These are phyloP conservation scores for Muntiacus reevesi DNA, from an alignment of 2,113 vertebrate genomes.

Conservation along the genomic window DNA sequence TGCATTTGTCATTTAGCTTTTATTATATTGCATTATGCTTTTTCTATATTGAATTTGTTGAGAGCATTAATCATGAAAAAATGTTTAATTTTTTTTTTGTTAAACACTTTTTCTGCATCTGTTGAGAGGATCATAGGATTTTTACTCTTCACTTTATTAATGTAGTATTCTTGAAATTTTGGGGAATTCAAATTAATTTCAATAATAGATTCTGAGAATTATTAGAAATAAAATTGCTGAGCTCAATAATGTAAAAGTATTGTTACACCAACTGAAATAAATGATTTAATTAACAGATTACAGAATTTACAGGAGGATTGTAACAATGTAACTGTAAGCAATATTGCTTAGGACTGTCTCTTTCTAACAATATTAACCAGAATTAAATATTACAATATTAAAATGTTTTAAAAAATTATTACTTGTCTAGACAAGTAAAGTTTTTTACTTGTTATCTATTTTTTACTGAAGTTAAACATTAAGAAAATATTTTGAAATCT, in stretches of 20 bases:
- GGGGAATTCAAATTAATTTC: background rate
- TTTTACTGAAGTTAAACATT: background rate
- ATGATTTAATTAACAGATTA: background rate
- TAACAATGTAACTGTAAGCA: background rate
- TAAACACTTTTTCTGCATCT: background rate
- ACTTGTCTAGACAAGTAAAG: background rate
- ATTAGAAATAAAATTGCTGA: background rate
- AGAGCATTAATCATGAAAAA: background rate
- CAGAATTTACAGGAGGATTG: background rate
- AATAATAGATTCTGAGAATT: background rate
- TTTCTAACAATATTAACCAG: background rate
- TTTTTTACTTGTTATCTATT: background rate
- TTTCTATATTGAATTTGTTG: background rate
- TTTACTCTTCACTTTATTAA: background rate
- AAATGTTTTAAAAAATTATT: background rate
- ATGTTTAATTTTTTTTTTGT: background rate
- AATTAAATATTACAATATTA: background rate
- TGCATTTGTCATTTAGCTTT: background rate
- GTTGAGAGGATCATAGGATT: background rate
- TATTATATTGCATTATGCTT: background rate
- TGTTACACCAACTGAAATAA: background rate
- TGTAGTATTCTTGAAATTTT: background rate
- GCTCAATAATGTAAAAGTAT: background rate
- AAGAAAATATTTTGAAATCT: background rate
- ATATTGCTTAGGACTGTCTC: background rate